phyloP scores from a whole-genome alignment of 2,888 invertebrate genomes.

The Eristalis pertinax region DNA sequence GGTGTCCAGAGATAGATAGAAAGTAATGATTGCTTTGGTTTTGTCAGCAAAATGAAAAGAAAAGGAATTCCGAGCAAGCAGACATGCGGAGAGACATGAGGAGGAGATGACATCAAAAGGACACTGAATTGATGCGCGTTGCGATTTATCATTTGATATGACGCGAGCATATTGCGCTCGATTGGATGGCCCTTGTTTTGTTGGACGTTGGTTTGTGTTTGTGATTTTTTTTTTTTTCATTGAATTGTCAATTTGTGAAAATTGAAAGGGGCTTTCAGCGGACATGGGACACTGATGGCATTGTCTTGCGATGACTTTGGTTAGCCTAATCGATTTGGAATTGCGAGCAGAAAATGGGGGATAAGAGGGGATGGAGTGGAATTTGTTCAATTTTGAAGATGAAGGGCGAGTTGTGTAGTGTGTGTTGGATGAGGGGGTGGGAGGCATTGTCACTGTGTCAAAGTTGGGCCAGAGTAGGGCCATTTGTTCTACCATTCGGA shows the following conservation, averaged over 20 bases:
- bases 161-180: constrained; percentile 40
- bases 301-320: neutral
- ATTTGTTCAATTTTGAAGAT: neutral
- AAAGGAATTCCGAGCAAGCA: constrained; percentile 16
- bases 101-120: constrained; percentile 29
- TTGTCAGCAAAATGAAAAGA: constrained; percentile 46
- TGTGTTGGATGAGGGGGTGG: too few relatives aligned
- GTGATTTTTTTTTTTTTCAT: constrained; percentile 7
- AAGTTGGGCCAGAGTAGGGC: too few relatives aligned
- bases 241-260: constrained; percentile 36
- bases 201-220: neutral
- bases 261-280: constrained; percentile 13
- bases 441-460: too few relatives aligned
- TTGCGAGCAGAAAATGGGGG: neutral
- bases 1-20: constrained; percentile 18
- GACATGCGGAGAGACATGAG: neutral
- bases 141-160: constrained; percentile 61
- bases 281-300: neutral
- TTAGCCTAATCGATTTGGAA: neutral
- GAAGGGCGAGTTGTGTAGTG: neutral
- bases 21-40: constrained; percentile 56
- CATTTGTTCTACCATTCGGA: too few relatives aligned
- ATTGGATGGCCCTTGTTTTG: constrained; percentile 14
- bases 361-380: neutral
- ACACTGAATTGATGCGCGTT: constrained; percentile 53